phyloP scores from a whole-genome alignment of 2,113 vertebrate species.

The Salvelinus namaycush region DNA sequence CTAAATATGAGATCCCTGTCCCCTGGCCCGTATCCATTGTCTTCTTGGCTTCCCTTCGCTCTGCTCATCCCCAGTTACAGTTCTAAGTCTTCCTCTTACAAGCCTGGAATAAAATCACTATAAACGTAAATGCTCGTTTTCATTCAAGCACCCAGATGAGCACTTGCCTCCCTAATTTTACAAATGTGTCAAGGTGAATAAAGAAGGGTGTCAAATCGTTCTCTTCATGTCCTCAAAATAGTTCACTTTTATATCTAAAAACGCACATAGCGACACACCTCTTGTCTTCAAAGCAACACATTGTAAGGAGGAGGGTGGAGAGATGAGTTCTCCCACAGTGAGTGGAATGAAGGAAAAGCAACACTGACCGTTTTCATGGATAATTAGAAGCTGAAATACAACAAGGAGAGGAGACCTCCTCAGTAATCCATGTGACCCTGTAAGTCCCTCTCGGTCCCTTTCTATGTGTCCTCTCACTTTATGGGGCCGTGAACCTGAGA shows the following conservation, averaged over 20 bases:
- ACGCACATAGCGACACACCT: neutral
- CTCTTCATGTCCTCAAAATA: neutral
- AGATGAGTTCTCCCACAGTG: conserved; percentile 3
- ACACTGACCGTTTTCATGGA: conserved; percentile 35
- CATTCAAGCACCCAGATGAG: conserved; percentile 12
- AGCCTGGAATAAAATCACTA: conserved; percentile 35
- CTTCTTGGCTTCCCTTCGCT: conserved; percentile 59
- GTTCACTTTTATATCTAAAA: neutral
- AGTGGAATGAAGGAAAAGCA: conserved; percentile 8
- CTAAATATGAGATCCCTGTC: conserved; percentile 77
- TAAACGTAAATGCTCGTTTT: conserved; percentile 2
- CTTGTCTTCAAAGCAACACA: neutral
- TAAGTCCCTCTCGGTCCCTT: conserved; percentile 24
- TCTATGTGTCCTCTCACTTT: conserved; percentile 33
- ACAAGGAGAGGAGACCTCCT: conserved; percentile 34
- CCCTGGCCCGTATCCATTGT: conserved; percentile 66
- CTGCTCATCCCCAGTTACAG: conserved; percentile 36
- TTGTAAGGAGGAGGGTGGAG: neutral
- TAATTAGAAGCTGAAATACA: conserved; percentile 50
- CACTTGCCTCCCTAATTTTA: neutral
- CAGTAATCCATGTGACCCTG: conserved; percentile 47
- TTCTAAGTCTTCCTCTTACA: conserved; percentile 49
- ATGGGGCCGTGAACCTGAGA: conserved; percentile 49
- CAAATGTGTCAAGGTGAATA: neutral
- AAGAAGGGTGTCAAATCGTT: neutral